These are phyloP conservation scores for Mastigias papua DNA, from an alignment of 30 jellyfish, hydroid and myxozoan genomes.

Conservation along the genomic window DNA sequence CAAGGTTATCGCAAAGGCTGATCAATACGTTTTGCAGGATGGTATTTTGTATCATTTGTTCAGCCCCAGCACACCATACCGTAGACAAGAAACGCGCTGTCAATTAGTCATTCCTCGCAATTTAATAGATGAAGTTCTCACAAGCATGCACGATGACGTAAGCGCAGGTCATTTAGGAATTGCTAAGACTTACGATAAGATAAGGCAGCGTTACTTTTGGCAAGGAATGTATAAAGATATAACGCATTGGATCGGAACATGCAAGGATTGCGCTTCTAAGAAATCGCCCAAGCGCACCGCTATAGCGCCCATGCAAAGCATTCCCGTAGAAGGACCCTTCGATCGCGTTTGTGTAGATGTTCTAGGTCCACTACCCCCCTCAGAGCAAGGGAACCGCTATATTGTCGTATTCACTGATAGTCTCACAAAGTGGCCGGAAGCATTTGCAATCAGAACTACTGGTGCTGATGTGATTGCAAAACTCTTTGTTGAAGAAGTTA, in stretches of 20 bases:
- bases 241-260: conserved; percentile 62
- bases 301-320: conserved; percentile 68
- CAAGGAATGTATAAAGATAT: conserved; percentile 71
- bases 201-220: conserved; percentile 75
- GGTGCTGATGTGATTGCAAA: conserved; percentile 64
- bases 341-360: conserved; percentile 67
- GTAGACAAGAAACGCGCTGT: conserved; percentile 62
- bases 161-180: conserved; percentile 73
- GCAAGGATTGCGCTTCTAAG: conserved; percentile 72
- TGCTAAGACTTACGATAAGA: conserved; percentile 58
- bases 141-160: conserved; percentile 64
- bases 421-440: conserved; percentile 80
- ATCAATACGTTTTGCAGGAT: conserved; percentile 31
- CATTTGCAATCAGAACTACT: conserved; percentile 49
- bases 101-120: conserved; percentile 67
- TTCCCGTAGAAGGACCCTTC: conserved; percentile 73
- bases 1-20: conserved; percentile 29
- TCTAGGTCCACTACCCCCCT: conserved; percentile 71
- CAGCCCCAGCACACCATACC: conserved; percentile 57
- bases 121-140: conserved; percentile 37
- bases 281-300: conserved; percentile 59
- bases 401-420: conserved; percentile 71
- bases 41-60: conserved; percentile 67
- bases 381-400: conserved; percentile 65
- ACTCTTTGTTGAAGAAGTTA: conserved; percentile 58